Base-by-base conservation (phyloP, 2,888 invertebrate species). In the Sinhomidia bicolor region DNA sequence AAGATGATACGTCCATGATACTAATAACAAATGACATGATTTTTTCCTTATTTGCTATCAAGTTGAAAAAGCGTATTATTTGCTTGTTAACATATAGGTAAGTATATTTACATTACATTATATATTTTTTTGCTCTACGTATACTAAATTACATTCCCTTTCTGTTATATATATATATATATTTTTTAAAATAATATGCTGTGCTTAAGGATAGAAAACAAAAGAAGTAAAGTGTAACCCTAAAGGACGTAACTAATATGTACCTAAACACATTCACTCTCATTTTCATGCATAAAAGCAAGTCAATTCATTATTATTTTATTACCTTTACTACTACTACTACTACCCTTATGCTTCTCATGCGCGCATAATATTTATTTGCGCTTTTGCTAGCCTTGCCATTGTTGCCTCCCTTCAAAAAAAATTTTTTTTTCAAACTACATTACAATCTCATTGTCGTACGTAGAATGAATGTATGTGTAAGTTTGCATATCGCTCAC, bases 221-320 rank as follows among this genome's bases (percentile, higher is more conserved):
- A 65, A 17, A 65, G n/a, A n/a, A 65, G 26, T n/a, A 7, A 65
- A 32, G 32, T 65, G 65, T 65, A 60, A 23, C 26, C 23, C n/a
- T n/a, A n/a, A n/a, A 60, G 26, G 9, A 23, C 36, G 36, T 20
- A 23, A 65, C 12, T 26, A 12, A 54, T 17, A 60, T 26, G 60
- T 57, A 20, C 10, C n/a, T n/a, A n/a, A 14, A 51, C 17, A 60
- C 12, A 60, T 0, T 9, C 60, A 60, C 9, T 65, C 65, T 32
- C 6, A 26, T n/a, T 65, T 65, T 36, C 7, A 65, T 65, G n/a
- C 32, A 32, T 65, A 5, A 65, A 65, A 71, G 6, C 17, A 20
- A 71, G 41, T 36, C n/a, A 71, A 71, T 71, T 44, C 68, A 41
- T 71, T 71, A 41, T 71, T 71, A 41, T 41, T 71, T 71, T 71